Evolutionary conservation across 2,888 invertebrate genomes (phyloP).

Genomic region (Zaprionus obscuricornis): DNA sequence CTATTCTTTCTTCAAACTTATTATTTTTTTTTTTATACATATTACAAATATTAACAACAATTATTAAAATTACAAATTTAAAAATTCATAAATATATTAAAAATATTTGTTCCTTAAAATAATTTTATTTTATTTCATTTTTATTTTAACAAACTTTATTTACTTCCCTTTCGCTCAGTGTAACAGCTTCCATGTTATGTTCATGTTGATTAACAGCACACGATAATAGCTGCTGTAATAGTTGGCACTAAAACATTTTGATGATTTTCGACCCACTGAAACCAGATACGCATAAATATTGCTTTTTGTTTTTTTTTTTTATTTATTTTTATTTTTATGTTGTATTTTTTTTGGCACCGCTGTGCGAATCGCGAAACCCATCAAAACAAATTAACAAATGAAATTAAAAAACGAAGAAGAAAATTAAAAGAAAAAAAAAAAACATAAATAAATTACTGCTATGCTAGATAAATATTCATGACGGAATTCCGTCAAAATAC

Average conservation of each 20-base stretch:
- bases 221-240: slow-evolving; percentile 45
- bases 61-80: too few species aligned
- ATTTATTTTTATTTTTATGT: slow-evolving; percentile 1
- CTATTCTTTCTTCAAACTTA: too few species aligned
- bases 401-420: too few species aligned
- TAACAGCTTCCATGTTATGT: slow-evolving; percentile 32
- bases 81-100: too few species aligned
- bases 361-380: slow-evolving; percentile 31
- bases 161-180: slow-evolving; percentile 5
- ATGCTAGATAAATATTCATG: slow-evolving; percentile 66
- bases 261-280: slow-evolving; percentile 41
- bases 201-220: slow-evolving; percentile 44
- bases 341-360: slow-evolving; percentile 28
- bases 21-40: too few species aligned
- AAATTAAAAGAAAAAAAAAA: too few species aligned
- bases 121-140: slow-evolving; percentile 8
- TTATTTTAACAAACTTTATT: slow-evolving; percentile 17
- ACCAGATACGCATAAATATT: slow-evolving; percentile 47
- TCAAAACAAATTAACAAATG: slow-evolving; percentile 59
- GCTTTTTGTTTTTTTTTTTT: too few species aligned
- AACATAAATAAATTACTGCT: background rate
- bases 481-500: slow-evolving; percentile 40
- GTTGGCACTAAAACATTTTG: slow-evolving; percentile 35
- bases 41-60: too few species aligned
- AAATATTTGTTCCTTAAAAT: too few species aligned